A percentile compares a stretch with the other conserved stretches of the same genome.
Evolutionary conservation across 2,797 vertebrate species (phyloP).

Genomic region (Euthynnus affinis): DNA sequence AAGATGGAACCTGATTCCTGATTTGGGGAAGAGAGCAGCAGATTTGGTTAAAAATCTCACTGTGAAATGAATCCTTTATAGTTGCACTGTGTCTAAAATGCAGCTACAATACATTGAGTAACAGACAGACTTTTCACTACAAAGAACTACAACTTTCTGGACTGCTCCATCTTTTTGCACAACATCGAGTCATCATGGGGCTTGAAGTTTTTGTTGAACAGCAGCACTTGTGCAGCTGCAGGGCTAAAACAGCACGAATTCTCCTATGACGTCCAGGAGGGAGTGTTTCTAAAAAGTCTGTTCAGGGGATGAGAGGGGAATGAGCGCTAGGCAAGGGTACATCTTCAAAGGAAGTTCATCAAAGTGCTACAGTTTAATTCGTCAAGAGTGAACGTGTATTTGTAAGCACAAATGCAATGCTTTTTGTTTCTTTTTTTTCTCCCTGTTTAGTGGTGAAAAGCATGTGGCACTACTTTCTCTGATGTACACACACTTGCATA

Average conservation of each 20-base stretch:
- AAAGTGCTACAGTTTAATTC: slow-evolving; percentile 75
- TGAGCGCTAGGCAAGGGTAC: slow-evolving; percentile 47
- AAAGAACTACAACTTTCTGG: slow-evolving; percentile 69
- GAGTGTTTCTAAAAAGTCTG: slow-evolving; percentile 74
- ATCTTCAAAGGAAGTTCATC: slow-evolving; percentile 77
- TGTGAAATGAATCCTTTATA: slow-evolving; percentile 30
- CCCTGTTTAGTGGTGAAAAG: slow-evolving; percentile 43
- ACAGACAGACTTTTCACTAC: slow-evolving; percentile 47
- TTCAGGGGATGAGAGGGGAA: slow-evolving; percentile 47
- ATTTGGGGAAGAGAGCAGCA: slow-evolving; percentile 76
- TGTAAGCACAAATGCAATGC: slow-evolving; percentile 63
- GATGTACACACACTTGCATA: slow-evolving; percentile 24
- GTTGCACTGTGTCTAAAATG: slow-evolving; percentile 31
- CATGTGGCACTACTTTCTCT: slow-evolving; percentile 45
- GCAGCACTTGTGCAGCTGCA: slow-evolving; percentile 67
- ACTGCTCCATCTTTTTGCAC: slow-evolving; percentile 69
- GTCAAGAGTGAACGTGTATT: slow-evolving; percentile 71
- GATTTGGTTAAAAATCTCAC: slow-evolving; percentile 60
- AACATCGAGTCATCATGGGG: slow-evolving; percentile 67
- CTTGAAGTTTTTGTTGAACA: slow-evolving; percentile 72
- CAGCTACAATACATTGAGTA: slow-evolving; percentile 25
- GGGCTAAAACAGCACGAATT: slow-evolving; percentile 73
- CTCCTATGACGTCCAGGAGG: slow-evolving; percentile 70
- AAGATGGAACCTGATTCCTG: slow-evolving; percentile 97
- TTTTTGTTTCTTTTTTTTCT: slow-evolving; percentile 36